phyloP scores from a whole-genome alignment of 2,113 vertebrate genomes.

The Poecile atricapillus region DNA sequence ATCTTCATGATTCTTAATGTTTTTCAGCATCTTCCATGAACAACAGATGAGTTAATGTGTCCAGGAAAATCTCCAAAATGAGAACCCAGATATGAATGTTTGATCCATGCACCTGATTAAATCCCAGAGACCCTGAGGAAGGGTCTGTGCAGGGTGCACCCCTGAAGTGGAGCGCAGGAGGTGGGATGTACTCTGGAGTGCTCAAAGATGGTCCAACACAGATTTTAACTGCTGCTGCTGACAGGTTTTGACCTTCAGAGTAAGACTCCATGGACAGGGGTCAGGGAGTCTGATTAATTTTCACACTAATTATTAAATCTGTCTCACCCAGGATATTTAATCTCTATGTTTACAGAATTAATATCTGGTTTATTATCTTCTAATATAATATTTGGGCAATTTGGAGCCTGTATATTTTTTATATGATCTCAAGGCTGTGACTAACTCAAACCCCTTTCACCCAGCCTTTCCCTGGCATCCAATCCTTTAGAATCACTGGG shows the following conservation, averaged over 20 bases:
- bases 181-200: too few species aligned
- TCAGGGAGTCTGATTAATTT: not conserved
- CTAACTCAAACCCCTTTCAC: not conserved
- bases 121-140: not conserved
- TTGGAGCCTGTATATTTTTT: not conserved
- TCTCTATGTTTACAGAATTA: constrained; percentile 3
- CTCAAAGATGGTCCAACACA: not conserved
- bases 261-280: not conserved
- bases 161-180: not conserved
- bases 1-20: not conserved
- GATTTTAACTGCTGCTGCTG: not conserved
- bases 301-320: constrained; percentile 22
- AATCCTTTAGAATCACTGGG: not conserved
- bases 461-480: not conserved
- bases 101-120: not conserved
- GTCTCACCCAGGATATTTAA: constrained; percentile 5
- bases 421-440: not conserved
- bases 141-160: not conserved
- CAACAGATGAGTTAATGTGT: not conserved
- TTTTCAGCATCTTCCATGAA: not conserved
- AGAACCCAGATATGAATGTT: not conserved
- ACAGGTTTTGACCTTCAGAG: not conserved
- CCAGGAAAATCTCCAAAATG: not conserved
- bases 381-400: not conserved
- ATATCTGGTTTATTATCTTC: not conserved